Evolutionary conservation across 2,113 vertebrate species (phyloP).

Genomic region (Actinemys pallida): DNA sequence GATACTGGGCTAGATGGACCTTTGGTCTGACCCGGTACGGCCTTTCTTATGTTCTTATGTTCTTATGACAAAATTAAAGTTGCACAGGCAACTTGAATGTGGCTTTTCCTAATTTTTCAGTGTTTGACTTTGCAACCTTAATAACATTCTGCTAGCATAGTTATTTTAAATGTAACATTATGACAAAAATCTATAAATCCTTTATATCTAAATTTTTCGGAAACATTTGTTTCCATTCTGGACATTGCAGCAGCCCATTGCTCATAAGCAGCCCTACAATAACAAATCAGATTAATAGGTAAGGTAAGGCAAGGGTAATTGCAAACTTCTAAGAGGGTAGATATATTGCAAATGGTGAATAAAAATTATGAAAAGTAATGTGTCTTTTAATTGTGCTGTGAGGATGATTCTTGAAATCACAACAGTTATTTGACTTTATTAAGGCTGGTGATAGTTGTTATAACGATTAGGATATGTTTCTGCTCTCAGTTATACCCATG

Average conservation of each 20-base stretch:
- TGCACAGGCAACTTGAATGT: not conserved
- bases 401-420: not conserved
- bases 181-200: not conserved
- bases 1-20: too few species aligned
- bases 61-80: not conserved
- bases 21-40: too few species aligned
- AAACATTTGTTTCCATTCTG: rapidly evolving
- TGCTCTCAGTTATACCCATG: not conserved
- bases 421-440: not conserved
- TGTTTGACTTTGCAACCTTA: not conserved
- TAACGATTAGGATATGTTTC: not conserved
- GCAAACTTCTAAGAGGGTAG: not conserved
- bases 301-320: not conserved
- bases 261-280: not conserved
- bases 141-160: not conserved
- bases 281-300: not conserved
- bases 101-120: not conserved
- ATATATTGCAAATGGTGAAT: not conserved
- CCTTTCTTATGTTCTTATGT: too few species aligned
- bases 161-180: not conserved
- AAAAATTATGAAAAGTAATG: not conserved
- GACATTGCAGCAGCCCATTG: not conserved
- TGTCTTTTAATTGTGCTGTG: not conserved
- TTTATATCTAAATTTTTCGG: not conserved
- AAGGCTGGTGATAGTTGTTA: not conserved